Base-by-base conservation (phyloP, 2,113 vertebrate genomes). In the Clarias macrocephalus region DNA sequence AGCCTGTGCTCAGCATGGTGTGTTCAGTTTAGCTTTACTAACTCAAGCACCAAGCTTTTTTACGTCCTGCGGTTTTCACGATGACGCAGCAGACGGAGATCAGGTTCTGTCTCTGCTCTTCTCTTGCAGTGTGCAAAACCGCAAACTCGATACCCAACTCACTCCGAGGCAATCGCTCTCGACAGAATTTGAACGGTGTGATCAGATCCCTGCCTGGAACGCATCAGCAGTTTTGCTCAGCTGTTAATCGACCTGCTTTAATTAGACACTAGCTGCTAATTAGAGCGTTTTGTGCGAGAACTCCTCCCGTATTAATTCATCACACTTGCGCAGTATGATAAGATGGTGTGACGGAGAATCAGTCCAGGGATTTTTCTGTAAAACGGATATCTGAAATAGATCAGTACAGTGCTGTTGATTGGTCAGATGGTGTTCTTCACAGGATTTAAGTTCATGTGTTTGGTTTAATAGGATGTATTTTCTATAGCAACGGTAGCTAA, bases 61-160 rank as follows among this genome's bases (percentile, higher is more conserved):
- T 68, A 1, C 21, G 21, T 72, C 54, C 25, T n/a, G 13, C 30
- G 13, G 15, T 37, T 30, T 73, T 60, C 9, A 16, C 15, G 8
- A 48, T 2, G 8, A 48, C 1, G 8, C 75, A 79, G 54, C 70
- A 76, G 83, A 52, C 18, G 33, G 48, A 57, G 85, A 80, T 80
- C 85, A 80, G 75, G 60, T 86, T 80, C 75, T 56, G 42, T 11
- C 42, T 77, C 42, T 65, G 59, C 73, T 77, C 48, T 33, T 66
- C 75, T 63, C 59, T 80, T 42, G 0, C 75, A 37, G 62, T 30
- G 23, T 63, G 72, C 57, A 76, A 80, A 66, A 80, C 60, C 57
- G 42, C 54, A 66, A 80, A 86, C 76, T n/a, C 2, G 28, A 80
- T 79, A 80, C 25, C 3, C 13, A 56, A 37, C n/a, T 37, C 33